Base-by-base conservation (phyloP, 1,140 invertebrate genomes). In the Hyles euphorbiae region DNA sequence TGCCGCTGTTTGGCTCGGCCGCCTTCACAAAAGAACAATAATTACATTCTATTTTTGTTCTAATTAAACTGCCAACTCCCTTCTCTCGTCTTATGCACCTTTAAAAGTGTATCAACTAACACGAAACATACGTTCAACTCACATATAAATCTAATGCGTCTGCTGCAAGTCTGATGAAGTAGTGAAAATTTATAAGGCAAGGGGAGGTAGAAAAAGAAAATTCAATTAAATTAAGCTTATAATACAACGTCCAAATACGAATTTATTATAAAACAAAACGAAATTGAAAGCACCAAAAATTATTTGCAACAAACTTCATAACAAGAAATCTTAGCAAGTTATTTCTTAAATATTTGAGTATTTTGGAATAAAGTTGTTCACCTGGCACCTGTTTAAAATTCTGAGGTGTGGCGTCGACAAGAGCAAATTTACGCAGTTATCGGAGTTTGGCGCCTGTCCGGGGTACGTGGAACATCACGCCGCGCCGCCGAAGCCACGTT, bases 341-440 rank as follows among this genome's bases (percentile, higher is more conserved):
- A 70, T 70, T 66, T 63, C 54, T 67, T 74, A 81, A 75, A 76
- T 74, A 76, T 77, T 74, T 74, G 22, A 77, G 62, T 69, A 65
- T 72, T 68, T 63, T 67, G 50, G 61, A 74, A 73, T 71, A 75
- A 77, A 70, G 71, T 72, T 71, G 59, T 76, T 78, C 72, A 76
- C 67, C 74, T 76, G 71, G 63, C 68, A 66, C 58, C 76, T 79
- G 74, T 68, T 84, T 82, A 81, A 81, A 79, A 81, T 81, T 79
- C 78, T 63, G 70, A 72, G 73, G 71, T 76, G 72, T 72, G 60
- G 63, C 59, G 54, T 59, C 56, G 63, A 72, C 70, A 68, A 61
- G 57, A 68, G 66, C 60, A 64, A 72, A 78, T 59, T 78, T 78
- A 67, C 56, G 46, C 72, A 75, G 53, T 72, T 73, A 63, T 60